These are phyloP conservation scores for Zaprionus inermis DNA, from an alignment of 1,140 invertebrate species.

Conservation along the genomic window DNA sequence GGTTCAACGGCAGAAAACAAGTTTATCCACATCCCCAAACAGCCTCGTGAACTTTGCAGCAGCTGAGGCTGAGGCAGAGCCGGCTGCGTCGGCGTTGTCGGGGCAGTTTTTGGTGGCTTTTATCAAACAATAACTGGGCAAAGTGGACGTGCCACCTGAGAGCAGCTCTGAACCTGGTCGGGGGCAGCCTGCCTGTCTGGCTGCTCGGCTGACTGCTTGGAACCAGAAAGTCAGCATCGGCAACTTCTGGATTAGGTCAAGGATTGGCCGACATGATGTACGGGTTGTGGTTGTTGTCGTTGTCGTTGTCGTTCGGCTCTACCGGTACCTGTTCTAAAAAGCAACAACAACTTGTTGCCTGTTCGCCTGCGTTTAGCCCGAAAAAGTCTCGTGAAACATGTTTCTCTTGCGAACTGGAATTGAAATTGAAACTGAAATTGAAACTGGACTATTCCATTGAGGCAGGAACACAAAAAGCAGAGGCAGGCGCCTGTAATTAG, in stretches of 20 bases:
- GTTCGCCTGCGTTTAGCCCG: conserved; percentile 2
- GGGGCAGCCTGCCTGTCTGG: conserved; percentile 31
- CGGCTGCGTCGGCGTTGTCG: neutral
- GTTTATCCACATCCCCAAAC: conserved; percentile 76
- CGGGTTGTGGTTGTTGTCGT: conserved; percentile 53
- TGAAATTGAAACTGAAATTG: conserved; percentile 35
- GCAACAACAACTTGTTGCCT: conserved; percentile 43
- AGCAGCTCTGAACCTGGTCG: conserved; percentile 33
- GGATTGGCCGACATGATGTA: conserved; percentile 65
- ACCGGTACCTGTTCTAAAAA: conserved; percentile 78
- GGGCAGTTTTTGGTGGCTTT: conserved; percentile 53
- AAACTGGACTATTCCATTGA: conserved; percentile 60
- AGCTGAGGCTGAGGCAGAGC: conserved; percentile 21
- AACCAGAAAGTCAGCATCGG: conserved; percentile 57
- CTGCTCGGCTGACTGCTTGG: conserved; percentile 13
- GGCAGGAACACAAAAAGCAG: neutral
- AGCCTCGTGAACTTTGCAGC: conserved; percentile 15
- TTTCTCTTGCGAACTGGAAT: conserved; percentile 53
- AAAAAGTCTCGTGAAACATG: conserved; percentile 78
- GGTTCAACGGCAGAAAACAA: conserved; percentile 68
- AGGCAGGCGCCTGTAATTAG: neutral
- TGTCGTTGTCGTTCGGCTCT: conserved; percentile 67
- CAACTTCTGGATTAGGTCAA: conserved; percentile 83
- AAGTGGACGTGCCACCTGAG: conserved; percentile 59
- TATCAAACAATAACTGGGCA: conserved; percentile 69